phyloP scores from a whole-genome alignment of 2,888 invertebrate species.

The Sphaerophoria rueppellii region DNA sequence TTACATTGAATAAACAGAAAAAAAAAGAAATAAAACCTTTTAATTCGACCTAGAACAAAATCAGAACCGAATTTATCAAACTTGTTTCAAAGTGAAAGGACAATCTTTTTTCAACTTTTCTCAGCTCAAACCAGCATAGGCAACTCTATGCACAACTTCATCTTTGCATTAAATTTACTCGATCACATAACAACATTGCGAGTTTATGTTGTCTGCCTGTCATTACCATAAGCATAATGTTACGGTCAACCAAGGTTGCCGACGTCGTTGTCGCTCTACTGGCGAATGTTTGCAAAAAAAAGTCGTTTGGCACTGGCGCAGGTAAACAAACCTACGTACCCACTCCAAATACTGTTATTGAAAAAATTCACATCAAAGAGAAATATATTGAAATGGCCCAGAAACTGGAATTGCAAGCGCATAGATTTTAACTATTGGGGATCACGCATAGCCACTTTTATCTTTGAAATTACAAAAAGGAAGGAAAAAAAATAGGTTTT shows the following conservation, averaged over 20 bases:
- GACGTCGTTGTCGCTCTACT: background rate
- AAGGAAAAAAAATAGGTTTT: slow-evolving; percentile 6
- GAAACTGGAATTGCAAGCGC: slow-evolving; percentile 34
- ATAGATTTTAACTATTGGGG: slow-evolving; percentile 13
- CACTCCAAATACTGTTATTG: background rate
- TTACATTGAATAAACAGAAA: too few relatives aligned
- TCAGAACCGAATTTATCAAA: slow-evolving; percentile 53
- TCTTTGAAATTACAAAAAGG: background rate
- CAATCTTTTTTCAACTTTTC: slow-evolving; percentile 39
- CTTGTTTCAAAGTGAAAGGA: slow-evolving; percentile 68
- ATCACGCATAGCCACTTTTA: slow-evolving; percentile 29
- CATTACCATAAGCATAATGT: slow-evolving; percentile 73
- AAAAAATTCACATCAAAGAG: slow-evolving; percentile 37
- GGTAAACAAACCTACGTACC: background rate
- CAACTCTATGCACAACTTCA: slow-evolving; percentile 32
- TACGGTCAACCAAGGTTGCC: slow-evolving; percentile 68
- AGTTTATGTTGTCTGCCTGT: slow-evolving; percentile 71
- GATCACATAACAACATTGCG: slow-evolving; percentile 29
- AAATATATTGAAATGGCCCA: slow-evolving; percentile 28
- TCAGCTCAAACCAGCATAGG: background rate
- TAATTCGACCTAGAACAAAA: slow-evolving; percentile 23
- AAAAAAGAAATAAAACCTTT: too few relatives aligned
- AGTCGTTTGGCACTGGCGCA: too few relatives aligned
- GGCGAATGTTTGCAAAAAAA: slow-evolving; percentile 45
- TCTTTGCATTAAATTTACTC: slow-evolving; percentile 20